Evolutionary conservation across 1,140 invertebrate species (phyloP), one percentile per base, ranked within the genome.

Genomic region (Yoshiicerus persimilis): DNA sequence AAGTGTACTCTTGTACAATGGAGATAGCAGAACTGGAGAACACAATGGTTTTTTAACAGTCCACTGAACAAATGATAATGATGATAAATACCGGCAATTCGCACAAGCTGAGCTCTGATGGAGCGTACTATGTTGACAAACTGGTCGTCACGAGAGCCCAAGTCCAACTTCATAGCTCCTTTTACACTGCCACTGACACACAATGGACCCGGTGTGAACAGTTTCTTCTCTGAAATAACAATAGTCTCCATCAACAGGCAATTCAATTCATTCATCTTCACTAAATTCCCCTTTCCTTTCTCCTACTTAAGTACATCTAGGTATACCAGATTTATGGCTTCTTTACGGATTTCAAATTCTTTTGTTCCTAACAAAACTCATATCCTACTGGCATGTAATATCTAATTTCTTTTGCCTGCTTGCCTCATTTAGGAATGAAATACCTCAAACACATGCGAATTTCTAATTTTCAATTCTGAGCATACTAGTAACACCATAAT

Each of bases 191-290:
- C 9, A 9, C 92, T 92, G n/a, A 92, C 92, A 27, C 92, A 90
- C n/a, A 94, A 90, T 9, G 94, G 94, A 20, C 94, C 93, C 20
- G 94, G 94, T 4, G 93, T 94, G 89, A 94, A 94, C n/a, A 94
- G 89, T 20, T 80, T 80, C 75, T 80, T 80, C 75, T 80, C 75
- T 80, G 75, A 80, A 80, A 80, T 80, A 80, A 80, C 32, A 80
- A 80, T 77, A n/a, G 6, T 5, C 10, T 36, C 13, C 25, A 80
- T 80, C 75, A 80, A 80, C 75, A 80, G 75, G 75, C 75, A 80
- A 80, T 80, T 80, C 75, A 38, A 80, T 36, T 80, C 75, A 80
- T 32, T 80, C 75, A 80, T 80, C 20, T 36, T 36, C 11, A 4
- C 20, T 32, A 5, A 80, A 80, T 80, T 38, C 75, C 0, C 20